Evolutionary conservation across 1,140 invertebrate species (phyloP).

Genomic region (Maniola jurtina): DNA sequence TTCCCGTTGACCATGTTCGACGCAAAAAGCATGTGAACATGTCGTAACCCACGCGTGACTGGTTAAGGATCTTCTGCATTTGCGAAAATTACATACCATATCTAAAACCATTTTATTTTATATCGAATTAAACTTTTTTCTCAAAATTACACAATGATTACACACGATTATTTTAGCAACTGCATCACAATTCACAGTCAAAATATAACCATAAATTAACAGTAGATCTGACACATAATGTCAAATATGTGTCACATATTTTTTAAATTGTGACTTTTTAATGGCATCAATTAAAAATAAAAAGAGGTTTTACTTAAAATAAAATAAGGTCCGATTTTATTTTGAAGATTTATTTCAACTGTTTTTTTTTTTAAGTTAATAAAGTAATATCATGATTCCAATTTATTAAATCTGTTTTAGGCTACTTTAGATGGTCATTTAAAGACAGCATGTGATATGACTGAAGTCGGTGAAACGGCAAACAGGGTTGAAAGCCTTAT

Average conservation of each 20-base stretch:
- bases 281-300: neutral
- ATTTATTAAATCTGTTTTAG: conserved; percentile 49
- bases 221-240: too few relatives aligned
- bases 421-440: conserved; percentile 84
- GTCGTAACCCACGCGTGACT: conserved; percentile 78
- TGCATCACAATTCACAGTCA: too few relatives aligned
- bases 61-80: conserved; percentile 72
- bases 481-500: conserved; percentile 87
- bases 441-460: conserved; percentile 89
- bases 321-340: too few relatives aligned
- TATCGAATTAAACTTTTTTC: neutral
- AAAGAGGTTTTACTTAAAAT: too few relatives aligned
- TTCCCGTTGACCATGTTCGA: conserved; percentile 76
- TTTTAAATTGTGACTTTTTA: too few relatives aligned
- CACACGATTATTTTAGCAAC: neutral
- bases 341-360: too few relatives aligned
- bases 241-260: too few relatives aligned
- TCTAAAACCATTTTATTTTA: conserved; percentile 52
- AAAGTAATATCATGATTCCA: neutral
- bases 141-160: neutral
- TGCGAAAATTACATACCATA: conserved; percentile 78
- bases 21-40: conserved; percentile 79
- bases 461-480: conserved; percentile 92
- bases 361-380: too few relatives aligned
- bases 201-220: too few relatives aligned